Conservation (phyloP, 2,888 invertebrate genomes). For the Callimorpha dominula region DNA sequence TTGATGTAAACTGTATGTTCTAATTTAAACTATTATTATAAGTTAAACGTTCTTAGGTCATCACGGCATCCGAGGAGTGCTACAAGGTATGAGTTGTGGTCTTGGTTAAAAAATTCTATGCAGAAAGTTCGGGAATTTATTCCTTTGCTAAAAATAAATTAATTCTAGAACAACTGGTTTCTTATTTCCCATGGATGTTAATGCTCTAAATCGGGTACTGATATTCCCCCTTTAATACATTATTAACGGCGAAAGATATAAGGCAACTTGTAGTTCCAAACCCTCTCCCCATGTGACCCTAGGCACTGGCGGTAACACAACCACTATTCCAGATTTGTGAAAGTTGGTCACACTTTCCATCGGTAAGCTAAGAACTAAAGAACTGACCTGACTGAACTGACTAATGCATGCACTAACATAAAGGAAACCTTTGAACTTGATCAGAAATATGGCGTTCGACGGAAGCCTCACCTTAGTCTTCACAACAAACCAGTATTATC, state of each 20-base stretch:
- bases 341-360: too few species aligned
- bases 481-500: background rate
- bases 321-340: too few species aligned
- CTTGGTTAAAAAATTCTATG: background rate
- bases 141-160: background rate
- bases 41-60: background rate
- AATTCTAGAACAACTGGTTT: background rate
- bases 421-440: background rate
- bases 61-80: background rate
- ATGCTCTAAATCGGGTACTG: background rate
- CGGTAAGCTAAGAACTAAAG: too few species aligned
- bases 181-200: background rate
- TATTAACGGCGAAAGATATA: background rate
- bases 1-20: background rate
- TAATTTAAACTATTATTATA: background rate
- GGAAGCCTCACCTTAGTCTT: background rate
- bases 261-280: background rate
- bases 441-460: background rate
- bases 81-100: background rate
- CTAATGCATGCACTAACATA: background rate
- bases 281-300: too few species aligned
- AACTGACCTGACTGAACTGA: background rate
- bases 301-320: too few species aligned
- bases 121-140: background rate
- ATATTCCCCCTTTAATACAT: background rate